A percentile compares a stretch with the other conserved stretches of the same genome.
Conservation (phyloP, 2,888 invertebrate species). For the Orchestes rusci region DNA sequence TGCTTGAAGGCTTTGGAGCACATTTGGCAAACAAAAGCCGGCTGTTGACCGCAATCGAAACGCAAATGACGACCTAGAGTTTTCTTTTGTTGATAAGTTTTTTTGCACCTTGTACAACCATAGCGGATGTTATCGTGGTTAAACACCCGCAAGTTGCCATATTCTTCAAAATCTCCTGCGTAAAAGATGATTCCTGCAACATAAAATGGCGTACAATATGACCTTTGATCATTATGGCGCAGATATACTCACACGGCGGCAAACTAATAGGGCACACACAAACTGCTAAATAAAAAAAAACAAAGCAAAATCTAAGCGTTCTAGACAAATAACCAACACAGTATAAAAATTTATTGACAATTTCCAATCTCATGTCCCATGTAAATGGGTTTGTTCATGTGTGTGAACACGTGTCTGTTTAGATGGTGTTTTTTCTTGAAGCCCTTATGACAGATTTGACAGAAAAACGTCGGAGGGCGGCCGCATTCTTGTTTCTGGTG, state of each 20-base stretch:
- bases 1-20: slow-evolving; percentile 39
- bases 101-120: slow-evolving; percentile 38
- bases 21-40: slow-evolving; percentile 38
- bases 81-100: slow-evolving; percentile 41
- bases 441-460: slow-evolving; percentile 41
- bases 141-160: slow-evolving; percentile 37
- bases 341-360: no score
- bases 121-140: slow-evolving; percentile 36
- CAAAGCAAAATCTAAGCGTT: no score
- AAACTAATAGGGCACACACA: no score
- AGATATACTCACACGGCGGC: no score
- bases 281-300: no score
- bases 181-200: slow-evolving; percentile 35
- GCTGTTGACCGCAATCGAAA: slow-evolving; percentile 45
- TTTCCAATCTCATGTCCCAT: no score
- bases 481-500: slow-evolving; percentile 48
- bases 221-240: no score
- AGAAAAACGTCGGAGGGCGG: slow-evolving; percentile 45
- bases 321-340: no score
- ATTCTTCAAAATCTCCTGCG: slow-evolving; percentile 40
- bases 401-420: slow-evolving; percentile 6
- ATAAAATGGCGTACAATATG: slow-evolving; percentile 23
- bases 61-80: slow-evolving; percentile 43
- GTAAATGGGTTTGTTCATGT: no score
- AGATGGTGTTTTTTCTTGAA: slow-evolving; percentile 36